Evolutionary conservation across 2,888 invertebrate genomes (phyloP).

Genomic region (Homarus gammarus): DNA sequence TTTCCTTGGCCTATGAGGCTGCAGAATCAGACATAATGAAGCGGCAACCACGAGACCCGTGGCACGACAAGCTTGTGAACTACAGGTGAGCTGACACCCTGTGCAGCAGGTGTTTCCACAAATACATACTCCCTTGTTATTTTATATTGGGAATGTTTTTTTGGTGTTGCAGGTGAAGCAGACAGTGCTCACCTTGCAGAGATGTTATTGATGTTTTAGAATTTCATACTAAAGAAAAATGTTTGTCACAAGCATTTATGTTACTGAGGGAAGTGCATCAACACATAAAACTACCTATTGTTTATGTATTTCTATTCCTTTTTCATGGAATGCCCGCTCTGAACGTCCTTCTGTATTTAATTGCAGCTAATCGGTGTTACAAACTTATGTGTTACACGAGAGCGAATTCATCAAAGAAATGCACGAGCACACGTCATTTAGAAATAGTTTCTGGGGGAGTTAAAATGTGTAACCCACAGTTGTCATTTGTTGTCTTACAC

Average conservation of each 20-base stretch:
- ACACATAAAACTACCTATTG: conserved; percentile 23
- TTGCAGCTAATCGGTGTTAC: conserved; percentile 20
- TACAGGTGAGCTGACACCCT: conserved; percentile 85
- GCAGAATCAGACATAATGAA: conserved; percentile 97
- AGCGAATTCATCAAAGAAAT: conserved; percentile 36
- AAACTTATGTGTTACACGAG: conserved; percentile 5
- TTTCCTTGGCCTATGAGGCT: conserved; percentile 94
- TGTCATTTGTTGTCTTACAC: conserved; percentile 44
- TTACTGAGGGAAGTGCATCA: conserved; percentile 40
- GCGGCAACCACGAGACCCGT: conserved; percentile 92
- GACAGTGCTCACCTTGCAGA: conserved; percentile 42
- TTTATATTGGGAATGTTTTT: conserved; percentile 58
- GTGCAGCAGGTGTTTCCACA: conserved; percentile 33
- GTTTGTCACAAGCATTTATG: conserved; percentile 28
- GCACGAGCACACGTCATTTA: conserved; percentile 34
- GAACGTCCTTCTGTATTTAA: conserved; percentile 34
- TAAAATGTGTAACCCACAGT: conserved; percentile 16
- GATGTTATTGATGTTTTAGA: conserved; percentile 57
- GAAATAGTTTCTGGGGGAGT: conserved; percentile 39
- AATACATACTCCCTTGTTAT: conserved; percentile 57
- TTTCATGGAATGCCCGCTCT: conserved; percentile 56
- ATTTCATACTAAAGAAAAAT: conserved; percentile 38
- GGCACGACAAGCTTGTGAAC: conserved; percentile 95
- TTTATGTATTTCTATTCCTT: conserved; percentile 48
- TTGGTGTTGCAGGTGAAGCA: conserved; percentile 59